These are phyloP conservation scores for Patagioenas fasciata DNA, from an alignment of 2,113 vertebrate genomes.

Conservation along the genomic window DNA sequence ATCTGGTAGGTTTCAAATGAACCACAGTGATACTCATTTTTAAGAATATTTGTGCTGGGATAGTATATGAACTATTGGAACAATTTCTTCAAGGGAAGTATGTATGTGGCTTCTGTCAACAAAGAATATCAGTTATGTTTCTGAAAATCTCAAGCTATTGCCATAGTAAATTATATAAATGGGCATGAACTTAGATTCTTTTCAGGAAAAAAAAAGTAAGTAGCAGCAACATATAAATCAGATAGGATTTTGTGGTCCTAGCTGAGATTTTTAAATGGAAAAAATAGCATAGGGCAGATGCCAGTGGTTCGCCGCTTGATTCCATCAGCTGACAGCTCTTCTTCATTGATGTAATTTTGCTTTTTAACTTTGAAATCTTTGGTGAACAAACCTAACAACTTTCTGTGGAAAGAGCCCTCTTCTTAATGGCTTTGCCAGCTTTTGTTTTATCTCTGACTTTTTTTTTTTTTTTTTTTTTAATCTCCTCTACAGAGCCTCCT, in stretches of 20 bases:
- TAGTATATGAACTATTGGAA: background rate
- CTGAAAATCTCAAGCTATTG: background rate
- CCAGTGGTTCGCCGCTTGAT: background rate
- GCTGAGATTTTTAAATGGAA: background rate
- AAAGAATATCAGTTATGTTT: background rate
- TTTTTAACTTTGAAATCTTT: background rate
- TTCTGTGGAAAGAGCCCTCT: background rate
- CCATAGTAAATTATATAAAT: background rate
- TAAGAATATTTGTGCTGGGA: background rate
- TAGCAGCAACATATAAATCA: background rate
- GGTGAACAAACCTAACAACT: background rate
- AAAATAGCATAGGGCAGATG: background rate
- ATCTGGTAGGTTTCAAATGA: background rate
- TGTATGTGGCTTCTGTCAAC: background rate
- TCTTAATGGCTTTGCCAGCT: background rate
- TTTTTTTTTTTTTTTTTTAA: background rate
- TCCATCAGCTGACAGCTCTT: background rate
- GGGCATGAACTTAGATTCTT: background rate
- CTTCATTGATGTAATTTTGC: background rate
- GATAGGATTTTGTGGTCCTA: background rate
- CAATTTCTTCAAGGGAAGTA: background rate
- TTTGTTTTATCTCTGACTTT: background rate
- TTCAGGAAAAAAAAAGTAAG: background rate
- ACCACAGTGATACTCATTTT: background rate
- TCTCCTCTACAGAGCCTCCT: constrained; percentile 84